Evolutionary conservation across 1,140 invertebrate species (phyloP).

Genomic region (Dolichoris vasculosae): DNA sequence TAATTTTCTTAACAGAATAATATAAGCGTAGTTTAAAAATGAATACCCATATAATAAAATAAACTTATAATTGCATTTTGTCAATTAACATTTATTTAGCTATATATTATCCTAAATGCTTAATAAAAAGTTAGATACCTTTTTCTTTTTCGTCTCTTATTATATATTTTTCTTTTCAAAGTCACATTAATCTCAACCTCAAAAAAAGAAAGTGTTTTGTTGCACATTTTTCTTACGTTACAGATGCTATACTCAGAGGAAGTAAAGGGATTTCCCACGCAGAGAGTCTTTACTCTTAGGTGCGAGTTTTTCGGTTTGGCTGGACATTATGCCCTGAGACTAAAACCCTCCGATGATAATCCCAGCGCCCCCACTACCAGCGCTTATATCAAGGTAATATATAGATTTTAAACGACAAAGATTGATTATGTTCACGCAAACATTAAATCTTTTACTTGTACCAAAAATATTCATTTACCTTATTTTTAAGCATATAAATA

Average conservation of each 20-base stretch:
- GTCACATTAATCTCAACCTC: not conserved
- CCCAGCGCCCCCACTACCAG: slow-evolving; percentile 76
- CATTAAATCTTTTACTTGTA: slow-evolving; percentile 32
- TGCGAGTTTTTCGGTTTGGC: slow-evolving; percentile 87
- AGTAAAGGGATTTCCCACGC: slow-evolving; percentile 80
- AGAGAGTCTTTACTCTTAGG: slow-evolving; percentile 78
- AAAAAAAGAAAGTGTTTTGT: not conserved
- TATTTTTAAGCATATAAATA: not conserved
- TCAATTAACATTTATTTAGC: not conserved
- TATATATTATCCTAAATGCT: not conserved
- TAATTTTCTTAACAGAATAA: not conserved
- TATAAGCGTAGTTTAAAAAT: not conserved
- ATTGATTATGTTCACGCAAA: not conserved
- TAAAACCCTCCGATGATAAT: slow-evolving; percentile 77
- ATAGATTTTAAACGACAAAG: not conserved
- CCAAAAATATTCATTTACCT: slow-evolving; percentile 24
- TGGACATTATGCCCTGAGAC: slow-evolving; percentile 82
- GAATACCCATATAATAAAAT: not conserved
- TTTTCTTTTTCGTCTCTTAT: not conserved
- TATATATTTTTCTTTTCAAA: not conserved
- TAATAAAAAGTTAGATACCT: not conserved
- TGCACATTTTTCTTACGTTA: slow-evolving; percentile 35
- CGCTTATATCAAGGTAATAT: slow-evolving; percentile 79
- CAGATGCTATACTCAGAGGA: slow-evolving; percentile 82
- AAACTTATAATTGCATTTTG: not conserved